phyloP scores from a whole-genome alignment of 2,113 vertebrate species.

The Telmatochromis sp. region DNA sequence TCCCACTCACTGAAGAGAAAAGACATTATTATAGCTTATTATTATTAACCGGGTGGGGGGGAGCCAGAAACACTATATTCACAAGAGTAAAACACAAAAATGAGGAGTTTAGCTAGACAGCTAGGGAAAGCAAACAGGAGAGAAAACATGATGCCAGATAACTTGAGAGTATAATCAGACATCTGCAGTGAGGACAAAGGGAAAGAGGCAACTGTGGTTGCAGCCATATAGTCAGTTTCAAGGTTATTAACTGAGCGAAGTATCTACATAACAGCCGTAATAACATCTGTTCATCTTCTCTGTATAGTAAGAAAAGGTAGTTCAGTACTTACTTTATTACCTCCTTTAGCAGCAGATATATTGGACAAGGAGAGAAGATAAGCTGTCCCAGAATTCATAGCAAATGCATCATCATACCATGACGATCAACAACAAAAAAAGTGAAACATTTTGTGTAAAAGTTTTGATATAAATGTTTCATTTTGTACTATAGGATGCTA shows the following conservation, averaged over 20 bases:
- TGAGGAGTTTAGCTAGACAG: not conserved
- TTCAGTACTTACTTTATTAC: not conserved
- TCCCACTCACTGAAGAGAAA: not conserved
- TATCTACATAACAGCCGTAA: not conserved
- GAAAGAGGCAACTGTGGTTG: not conserved
- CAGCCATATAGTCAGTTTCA: not conserved
- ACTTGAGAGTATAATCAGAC: not conserved
- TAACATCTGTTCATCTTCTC: not conserved
- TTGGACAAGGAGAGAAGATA: not conserved
- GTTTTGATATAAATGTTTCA: not conserved
- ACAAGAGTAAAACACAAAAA: not conserved
- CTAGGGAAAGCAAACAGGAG: not conserved
- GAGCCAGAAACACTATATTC: not conserved
- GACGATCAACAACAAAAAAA: not conserved
- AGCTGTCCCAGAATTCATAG: not conserved
- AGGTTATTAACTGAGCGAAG: not conserved
- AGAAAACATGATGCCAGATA: not conserved
- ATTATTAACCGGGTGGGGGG: not conserved
- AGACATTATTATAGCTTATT: not conserved
- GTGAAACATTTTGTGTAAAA: not conserved
- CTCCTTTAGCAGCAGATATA: not conserved
- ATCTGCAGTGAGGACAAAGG: not conserved
- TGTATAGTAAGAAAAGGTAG: not conserved
- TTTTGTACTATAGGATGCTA: not conserved
- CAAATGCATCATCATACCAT: not conserved